phyloP scores from a whole-genome alignment of 53 echinoderm and acorn worm genomes.

The Mesocentrotus franciscanus region DNA sequence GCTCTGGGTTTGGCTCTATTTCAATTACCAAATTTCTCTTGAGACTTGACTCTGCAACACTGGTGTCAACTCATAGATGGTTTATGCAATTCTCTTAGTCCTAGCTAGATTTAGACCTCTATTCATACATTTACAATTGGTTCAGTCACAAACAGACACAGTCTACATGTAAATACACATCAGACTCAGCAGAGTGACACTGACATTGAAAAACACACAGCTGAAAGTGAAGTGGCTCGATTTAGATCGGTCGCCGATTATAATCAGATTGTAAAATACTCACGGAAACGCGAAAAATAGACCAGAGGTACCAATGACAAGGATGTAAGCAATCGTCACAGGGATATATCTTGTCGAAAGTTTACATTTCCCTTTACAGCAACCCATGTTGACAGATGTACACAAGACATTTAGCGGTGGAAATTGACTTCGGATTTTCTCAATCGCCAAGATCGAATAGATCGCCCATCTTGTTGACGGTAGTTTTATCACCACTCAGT shows the following conservation, averaged over 20 bases:
- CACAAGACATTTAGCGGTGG: constrained; percentile 23
- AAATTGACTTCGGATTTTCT: not conserved
- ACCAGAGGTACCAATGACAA: constrained; percentile 86
- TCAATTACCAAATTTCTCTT: too few species aligned
- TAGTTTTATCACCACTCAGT: not conserved
- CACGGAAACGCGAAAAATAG: constrained; percentile 97
- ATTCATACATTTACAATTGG: too few species aligned
- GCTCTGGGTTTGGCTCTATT: too few species aligned
- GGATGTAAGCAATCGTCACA: constrained; percentile 88
- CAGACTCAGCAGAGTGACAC: not conserved
- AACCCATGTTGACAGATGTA: constrained; percentile 60
- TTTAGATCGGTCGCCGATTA: too few species aligned
- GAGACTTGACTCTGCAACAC: too few species aligned
- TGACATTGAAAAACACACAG: not conserved
- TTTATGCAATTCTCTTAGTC: too few species aligned
- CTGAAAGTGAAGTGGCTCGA: too few species aligned
- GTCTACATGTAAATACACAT: too few species aligned
- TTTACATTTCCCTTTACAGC: constrained; percentile 89
- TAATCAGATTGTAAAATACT: constrained; percentile 67
- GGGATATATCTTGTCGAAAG: constrained; percentile 93
- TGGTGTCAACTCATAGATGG: too few species aligned
- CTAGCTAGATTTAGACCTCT: too few species aligned
- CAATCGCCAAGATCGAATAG: not conserved
- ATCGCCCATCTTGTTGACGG: constrained; percentile 57
- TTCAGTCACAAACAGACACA: too few species aligned